Percentiles rank a stretch among this genome's conserved stretches.
Conservation (phyloP, 2,888 invertebrate genomes). For the Villa cingulata region DNA sequence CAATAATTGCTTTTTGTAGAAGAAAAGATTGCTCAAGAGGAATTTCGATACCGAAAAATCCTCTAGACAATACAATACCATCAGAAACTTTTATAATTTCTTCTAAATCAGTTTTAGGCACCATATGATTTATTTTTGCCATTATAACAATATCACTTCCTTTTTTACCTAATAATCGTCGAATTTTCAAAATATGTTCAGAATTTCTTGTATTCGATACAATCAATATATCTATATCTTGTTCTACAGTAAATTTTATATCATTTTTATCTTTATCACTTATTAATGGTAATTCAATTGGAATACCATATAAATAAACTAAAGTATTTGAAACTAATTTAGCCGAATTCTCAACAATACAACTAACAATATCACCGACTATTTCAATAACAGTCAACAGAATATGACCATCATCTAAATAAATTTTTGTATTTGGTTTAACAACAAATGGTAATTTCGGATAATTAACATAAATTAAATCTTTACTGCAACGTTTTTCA, state of each 20-base stretch:
- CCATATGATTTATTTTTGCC: constrained; percentile 92
- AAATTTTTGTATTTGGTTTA: constrained; percentile 63
- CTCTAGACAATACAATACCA: constrained; percentile 68
- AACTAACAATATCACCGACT: constrained; percentile 43
- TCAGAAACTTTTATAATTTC: constrained; percentile 57
- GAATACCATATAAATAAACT: constrained; percentile 79
- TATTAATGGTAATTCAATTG: constrained; percentile 84
- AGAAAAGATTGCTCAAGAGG: constrained; percentile 62
- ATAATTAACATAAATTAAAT: constrained; percentile 70
- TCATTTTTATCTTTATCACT: constrained; percentile 85
- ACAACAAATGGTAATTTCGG: constrained; percentile 79
- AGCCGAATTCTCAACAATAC: constrained; percentile 84
- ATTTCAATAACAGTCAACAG: constrained; percentile 65
- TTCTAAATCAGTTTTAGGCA: constrained; percentile 57
- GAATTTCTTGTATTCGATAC: constrained; percentile 87
- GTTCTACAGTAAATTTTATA: constrained; percentile 68
- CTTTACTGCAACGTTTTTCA: constrained; percentile 55
- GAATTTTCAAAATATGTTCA: constrained; percentile 64
- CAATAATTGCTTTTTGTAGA: constrained; percentile 79
- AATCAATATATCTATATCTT: constrained; percentile 69
- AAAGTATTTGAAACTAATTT: constrained; percentile 81
- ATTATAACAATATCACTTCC: constrained; percentile 83
- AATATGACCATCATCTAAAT: constrained; percentile 85
- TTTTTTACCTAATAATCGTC: constrained; percentile 61
- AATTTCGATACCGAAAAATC: constrained; percentile 64